Percentiles rank a stretch among this genome's conserved stretches.
Conservation (phyloP, 2,113 vertebrate genomes). For the Tragelaphus imberbis region DNA sequence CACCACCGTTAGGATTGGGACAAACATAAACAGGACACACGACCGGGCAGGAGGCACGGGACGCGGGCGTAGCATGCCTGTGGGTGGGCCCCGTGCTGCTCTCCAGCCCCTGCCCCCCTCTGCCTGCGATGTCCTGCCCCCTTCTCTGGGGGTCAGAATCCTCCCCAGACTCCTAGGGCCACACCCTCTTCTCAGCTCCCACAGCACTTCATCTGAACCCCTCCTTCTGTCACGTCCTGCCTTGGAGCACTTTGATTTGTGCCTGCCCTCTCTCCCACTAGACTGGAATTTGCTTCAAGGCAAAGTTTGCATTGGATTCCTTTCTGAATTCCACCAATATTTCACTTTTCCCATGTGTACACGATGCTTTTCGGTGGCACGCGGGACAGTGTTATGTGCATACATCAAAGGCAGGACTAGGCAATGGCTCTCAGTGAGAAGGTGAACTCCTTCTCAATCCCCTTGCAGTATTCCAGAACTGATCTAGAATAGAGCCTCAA, state of each 20-base stretch:
- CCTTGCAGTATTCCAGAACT: neutral
- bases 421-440: neutral
- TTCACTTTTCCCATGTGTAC: neutral
- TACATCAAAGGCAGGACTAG: neutral
- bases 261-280: neutral
- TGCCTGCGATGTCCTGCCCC: neutral
- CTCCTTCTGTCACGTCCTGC: neutral
- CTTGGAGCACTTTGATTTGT: neutral
- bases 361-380: neutral
- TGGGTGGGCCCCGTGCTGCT: neutral
- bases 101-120: neutral
- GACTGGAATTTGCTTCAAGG: neutral
- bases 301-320: neutral
- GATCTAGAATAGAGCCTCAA: neutral
- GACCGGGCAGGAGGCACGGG: neutral
- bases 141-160: neutral
- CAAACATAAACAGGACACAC: neutral
- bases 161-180: no score
- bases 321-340: neutral
- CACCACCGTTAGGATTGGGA: neutral
- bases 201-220: no score
- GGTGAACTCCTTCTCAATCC: neutral
- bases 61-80: no score
- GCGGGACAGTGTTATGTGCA: neutral
- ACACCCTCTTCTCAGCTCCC: neutral